phyloP scores from a whole-genome alignment of 2,888 invertebrate species.

The Blastobasis adustella region DNA sequence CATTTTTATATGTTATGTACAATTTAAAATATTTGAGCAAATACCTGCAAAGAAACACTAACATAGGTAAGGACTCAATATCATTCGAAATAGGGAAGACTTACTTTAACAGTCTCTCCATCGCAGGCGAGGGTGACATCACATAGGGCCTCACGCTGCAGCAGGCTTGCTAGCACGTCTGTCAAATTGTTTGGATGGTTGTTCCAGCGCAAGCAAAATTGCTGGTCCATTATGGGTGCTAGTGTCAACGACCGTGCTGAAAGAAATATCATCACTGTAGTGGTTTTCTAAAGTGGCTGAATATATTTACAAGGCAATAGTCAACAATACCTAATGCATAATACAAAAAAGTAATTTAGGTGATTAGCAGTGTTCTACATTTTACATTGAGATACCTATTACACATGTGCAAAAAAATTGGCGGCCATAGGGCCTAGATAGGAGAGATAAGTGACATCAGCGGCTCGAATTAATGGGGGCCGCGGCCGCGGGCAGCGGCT shows the following conservation, averaged over 20 bases:
- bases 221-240: conserved; percentile 82
- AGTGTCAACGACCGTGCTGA: conserved; percentile 74
- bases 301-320: too few species aligned
- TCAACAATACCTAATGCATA: too few species aligned
- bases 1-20: too few species aligned
- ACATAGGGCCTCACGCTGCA: conserved; percentile 91
- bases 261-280: conserved; percentile 20
- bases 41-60: too few species aligned
- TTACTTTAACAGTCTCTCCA: conserved; percentile 88
- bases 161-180: conserved; percentile 89
- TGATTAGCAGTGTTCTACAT: conserved; percentile 60
- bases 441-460: conserved; percentile 75
- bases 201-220: conserved; percentile 96
- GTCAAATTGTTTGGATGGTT: conserved; percentile 94
- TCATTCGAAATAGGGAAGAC: conserved; percentile 2
- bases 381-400: conserved; percentile 54
- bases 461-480: conserved; percentile 69
- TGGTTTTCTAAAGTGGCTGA: too few species aligned
- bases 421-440: conserved; percentile 74
- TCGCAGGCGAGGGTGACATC: conserved; percentile 95
- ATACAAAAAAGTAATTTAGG: conserved; percentile 5
- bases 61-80: not conserved
- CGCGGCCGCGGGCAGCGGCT: conserved; percentile 65
- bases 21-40: too few species aligned
- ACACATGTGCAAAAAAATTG: conserved; percentile 62